A percentile compares a stretch with the other conserved stretches of the same genome.
Conservation (phyloP, 2,797 vertebrate species). For the Bradypodion ventrale region DNA sequence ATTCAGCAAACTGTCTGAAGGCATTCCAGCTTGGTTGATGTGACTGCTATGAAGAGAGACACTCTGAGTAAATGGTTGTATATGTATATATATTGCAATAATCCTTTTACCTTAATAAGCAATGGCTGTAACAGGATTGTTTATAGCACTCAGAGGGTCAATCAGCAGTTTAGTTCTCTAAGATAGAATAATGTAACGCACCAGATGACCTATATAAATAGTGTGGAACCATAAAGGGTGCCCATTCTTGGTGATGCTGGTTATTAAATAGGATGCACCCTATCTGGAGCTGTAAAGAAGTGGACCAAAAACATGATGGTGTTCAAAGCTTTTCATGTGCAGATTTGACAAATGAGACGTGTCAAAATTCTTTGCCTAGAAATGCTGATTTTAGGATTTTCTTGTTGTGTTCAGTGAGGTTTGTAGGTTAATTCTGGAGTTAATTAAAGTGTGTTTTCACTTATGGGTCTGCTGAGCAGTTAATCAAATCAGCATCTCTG, state of each 20-base stretch:
- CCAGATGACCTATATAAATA: conserved; percentile 16
- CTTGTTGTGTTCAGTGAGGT: conserved; percentile 19
- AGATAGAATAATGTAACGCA: conserved; percentile 6
- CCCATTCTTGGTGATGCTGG: not conserved
- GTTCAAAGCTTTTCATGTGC: not conserved
- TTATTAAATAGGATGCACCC: not conserved
- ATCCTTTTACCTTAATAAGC: conserved; percentile 28
- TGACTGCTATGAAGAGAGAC: not conserved
- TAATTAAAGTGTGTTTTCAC: conserved; percentile 30
- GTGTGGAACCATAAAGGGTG: conserved; percentile 10
- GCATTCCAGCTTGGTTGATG: conserved; percentile 15
- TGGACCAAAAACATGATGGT: not conserved
- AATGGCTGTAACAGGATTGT: conserved; percentile 17
- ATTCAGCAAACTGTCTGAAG: not conserved
- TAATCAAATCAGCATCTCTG: conserved; percentile 27
- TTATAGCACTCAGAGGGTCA: conserved; percentile 20
- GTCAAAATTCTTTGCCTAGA: conserved; percentile 15
- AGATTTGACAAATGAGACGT: not conserved
- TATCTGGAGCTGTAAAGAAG: not conserved
- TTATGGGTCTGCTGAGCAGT: conserved; percentile 21
- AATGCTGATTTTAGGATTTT: conserved; percentile 17
- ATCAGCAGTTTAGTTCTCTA: conserved; percentile 20
- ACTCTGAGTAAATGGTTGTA: not conserved
- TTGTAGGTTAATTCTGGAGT: conserved; percentile 43
- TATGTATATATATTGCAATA: conserved; percentile 20